Percentiles rank a stretch among this genome's conserved stretches.
Conservation (phyloP, 2,888 invertebrate species). For the Galerucella nymphaeae region DNA sequence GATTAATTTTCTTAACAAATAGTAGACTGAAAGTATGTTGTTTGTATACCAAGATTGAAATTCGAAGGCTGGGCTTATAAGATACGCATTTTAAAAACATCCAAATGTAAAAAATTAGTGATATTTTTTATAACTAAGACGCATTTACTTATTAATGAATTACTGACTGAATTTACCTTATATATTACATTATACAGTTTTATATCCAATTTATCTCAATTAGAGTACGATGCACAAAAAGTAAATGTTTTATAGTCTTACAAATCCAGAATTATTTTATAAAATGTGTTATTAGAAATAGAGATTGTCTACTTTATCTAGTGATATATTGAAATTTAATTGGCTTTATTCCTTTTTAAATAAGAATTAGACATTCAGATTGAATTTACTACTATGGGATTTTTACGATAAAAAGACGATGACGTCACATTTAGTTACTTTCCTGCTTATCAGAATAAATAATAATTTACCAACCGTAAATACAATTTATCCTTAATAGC, state of each 20-base stretch:
- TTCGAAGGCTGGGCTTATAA: too few relatives aligned
- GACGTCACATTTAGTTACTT: too few relatives aligned
- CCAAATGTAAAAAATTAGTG: not conserved
- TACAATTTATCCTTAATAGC: too few relatives aligned
- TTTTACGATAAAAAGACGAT: too few relatives aligned
- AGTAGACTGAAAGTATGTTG: too few relatives aligned
- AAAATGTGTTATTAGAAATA: not conserved
- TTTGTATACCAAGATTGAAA: too few relatives aligned
- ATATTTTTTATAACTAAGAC: constrained; percentile 1
- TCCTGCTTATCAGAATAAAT: too few relatives aligned
- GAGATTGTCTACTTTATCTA: not conserved
- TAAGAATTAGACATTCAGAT: not conserved
- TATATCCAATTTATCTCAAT: not conserved
- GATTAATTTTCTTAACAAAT: too few relatives aligned
- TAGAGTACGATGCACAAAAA: not conserved
- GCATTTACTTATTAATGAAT: not conserved
- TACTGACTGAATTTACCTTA: not conserved
- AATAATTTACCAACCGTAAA: too few relatives aligned
- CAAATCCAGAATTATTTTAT: not conserved
- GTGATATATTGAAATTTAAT: not conserved
- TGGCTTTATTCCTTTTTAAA: not conserved
- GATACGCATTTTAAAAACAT: not conserved
- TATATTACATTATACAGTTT: not conserved
- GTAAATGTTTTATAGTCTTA: not conserved
- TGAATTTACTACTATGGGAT: too few relatives aligned